phyloP scores from a whole-genome alignment of 2,113 vertebrate species.

The Tichodroma muraria region DNA sequence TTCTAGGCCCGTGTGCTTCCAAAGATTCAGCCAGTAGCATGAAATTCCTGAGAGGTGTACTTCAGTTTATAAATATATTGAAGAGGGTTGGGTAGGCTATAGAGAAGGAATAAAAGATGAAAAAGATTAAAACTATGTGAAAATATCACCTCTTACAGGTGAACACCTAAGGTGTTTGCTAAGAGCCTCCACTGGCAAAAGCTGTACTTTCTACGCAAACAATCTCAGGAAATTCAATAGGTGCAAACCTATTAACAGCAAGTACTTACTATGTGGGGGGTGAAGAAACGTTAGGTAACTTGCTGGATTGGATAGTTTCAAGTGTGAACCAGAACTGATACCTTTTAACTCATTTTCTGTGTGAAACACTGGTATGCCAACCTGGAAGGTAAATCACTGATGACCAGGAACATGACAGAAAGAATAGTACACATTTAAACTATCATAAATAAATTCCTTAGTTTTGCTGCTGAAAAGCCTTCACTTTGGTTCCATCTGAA shows the following conservation, averaged over 20 bases:
- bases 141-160: background rate
- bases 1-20: background rate
- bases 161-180: background rate
- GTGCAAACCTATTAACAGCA: background rate
- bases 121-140: background rate
- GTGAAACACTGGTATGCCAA: background rate
- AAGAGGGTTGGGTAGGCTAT: background rate
- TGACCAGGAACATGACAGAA: background rate
- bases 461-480: background rate
- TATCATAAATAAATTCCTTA: background rate
- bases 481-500: background rate
- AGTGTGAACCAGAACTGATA: background rate
- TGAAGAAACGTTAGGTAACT: background rate
- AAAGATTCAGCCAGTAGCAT: background rate
- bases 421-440: background rate
- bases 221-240: background rate
- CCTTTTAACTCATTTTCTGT: background rate
- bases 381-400: background rate
- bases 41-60: background rate
- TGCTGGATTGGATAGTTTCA: background rate
- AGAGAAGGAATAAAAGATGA: background rate
- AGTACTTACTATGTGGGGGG: background rate
- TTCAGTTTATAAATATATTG: background rate
- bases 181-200: background rate
- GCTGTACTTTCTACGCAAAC: background rate